Evolutionary conservation across 2,797 vertebrate genomes (phyloP), one percentile per base, ranked within the genome.

Genomic region (Sebastes vulpes): DNA sequence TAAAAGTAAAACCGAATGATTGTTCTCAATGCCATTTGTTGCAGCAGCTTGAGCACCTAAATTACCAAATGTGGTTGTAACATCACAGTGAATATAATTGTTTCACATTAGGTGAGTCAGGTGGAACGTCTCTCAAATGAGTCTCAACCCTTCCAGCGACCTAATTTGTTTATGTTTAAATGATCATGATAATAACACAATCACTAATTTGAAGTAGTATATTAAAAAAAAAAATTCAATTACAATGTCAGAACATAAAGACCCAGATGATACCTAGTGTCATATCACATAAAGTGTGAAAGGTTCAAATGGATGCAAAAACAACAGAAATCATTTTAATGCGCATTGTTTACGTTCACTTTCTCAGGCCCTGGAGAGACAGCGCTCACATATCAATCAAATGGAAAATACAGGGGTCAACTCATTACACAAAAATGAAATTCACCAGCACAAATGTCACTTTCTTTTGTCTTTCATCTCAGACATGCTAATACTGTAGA

Each of bases 381-480:
- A 54, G 67, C 48, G 46, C 32, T 84, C 59, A 75, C 54, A 65
- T 48, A 48, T 59, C 81, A 86, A 58, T 82, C 29, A 75, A 50
- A 75, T 65, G 11, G 31, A 65, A 65, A 57, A 53, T 10, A 14
- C 46, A 53, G 2, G 26, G 58, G 75, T 85, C 82, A 83, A 38
- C 48, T 82, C 82, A 75, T 81, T 79, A 89, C 75, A 77, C 31
- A 52, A 38, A 50, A 86, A 82, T 79, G 56, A 79, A 85, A 82
- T 82, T 65, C 77, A 81, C 59, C 32, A 56, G 76, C 74, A 67
- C 46, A 83, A 80, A 89, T 85, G 79, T 89, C 77, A 78, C 70
- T 73, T 84, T 85, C 32, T 48, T 48, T 84, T 53, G 64, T 77
- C 80, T 82, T 74, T 79, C 63, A 65, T 71, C 77, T 85, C 52